Conservation (phyloP, 2,888 invertebrate genomes). For the Pteria penguin region DNA sequence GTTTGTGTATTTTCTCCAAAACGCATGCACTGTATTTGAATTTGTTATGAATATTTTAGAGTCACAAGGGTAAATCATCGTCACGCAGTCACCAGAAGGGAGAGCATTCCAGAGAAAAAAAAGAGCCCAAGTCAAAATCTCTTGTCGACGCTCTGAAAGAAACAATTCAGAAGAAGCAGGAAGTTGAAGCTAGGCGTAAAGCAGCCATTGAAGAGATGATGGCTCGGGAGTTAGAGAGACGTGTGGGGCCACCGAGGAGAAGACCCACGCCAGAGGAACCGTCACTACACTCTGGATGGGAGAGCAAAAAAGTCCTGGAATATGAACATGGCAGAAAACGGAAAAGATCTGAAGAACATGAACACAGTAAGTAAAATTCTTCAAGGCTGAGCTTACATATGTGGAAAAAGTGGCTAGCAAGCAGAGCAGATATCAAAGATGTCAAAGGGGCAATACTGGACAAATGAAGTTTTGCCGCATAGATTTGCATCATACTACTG, state of each 20-base stretch:
- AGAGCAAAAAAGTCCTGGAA: conserved; percentile 31
- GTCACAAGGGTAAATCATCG: too few species aligned
- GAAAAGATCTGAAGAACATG: conserved; percentile 15
- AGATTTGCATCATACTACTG: too few species aligned
- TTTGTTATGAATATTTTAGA: too few species aligned
- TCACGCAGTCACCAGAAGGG: too few species aligned
- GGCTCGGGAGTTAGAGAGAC: conserved; percentile 60
- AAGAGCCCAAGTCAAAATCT: conserved; percentile 28
- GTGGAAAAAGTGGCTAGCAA: too few species aligned
- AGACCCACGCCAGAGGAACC: conserved; percentile 35
- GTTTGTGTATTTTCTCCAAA: too few species aligned
- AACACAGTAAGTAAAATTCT: conserved; percentile 20
- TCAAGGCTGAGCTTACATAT: too few species aligned
- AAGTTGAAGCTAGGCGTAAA: conserved; percentile 56
- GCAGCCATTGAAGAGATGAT: conserved; percentile 63
- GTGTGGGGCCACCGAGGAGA: conserved; percentile 45
- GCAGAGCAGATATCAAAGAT: too few species aligned
- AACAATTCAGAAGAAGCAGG: conserved; percentile 45
- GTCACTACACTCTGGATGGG: conserved; percentile 31
- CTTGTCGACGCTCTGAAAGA: conserved; percentile 41
- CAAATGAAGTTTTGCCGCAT: too few species aligned
- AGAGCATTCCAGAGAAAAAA: too few species aligned
- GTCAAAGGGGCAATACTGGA: too few species aligned
- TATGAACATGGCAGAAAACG: conserved; percentile 40
- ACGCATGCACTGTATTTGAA: too few species aligned